These are phyloP conservation scores for Ichneumoninae sp. DNA, from an alignment of 2,888 invertebrate species.

Conservation along the genomic window DNA sequence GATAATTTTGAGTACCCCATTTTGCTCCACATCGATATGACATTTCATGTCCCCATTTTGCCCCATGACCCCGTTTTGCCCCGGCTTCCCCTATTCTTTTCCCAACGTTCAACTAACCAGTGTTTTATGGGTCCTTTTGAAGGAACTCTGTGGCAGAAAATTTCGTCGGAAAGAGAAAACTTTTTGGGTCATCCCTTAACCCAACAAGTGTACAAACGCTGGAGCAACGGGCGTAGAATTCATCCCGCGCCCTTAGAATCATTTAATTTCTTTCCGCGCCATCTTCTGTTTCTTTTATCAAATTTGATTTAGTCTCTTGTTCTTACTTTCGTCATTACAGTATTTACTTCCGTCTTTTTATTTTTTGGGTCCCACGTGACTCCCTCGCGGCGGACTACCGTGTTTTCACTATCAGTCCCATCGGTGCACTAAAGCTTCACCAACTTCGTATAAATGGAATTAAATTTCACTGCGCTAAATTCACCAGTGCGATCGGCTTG, in stretches of 20 bases:
- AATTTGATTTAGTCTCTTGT: neutral
- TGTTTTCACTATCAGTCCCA: neutral
- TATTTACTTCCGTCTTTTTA: neutral
- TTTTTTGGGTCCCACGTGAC: neutral
- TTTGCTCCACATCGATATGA: too few relatives aligned
- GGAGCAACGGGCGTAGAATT: neutral
- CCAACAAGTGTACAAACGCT: constrained; percentile 12
- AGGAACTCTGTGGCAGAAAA: neutral
- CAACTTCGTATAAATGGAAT: constrained; percentile 50
- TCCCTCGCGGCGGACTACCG: neutral
- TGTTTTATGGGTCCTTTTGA: neutral
- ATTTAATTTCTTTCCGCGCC: neutral
- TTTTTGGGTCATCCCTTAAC: neutral
- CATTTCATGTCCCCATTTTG: too few relatives aligned
- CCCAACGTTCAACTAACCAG: neutral
- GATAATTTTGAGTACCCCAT: too few relatives aligned
- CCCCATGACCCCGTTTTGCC: too few relatives aligned
- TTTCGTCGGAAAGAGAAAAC: neutral
- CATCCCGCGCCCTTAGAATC: neutral
- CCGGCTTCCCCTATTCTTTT: too few relatives aligned
- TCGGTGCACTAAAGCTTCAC: neutral
- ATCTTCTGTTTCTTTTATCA: neutral
- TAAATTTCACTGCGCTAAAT: constrained; percentile 53
- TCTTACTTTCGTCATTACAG: neutral
- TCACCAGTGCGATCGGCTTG: constrained; percentile 13